Percentiles rank a stretch among this genome's conserved stretches.
Evolutionary conservation across 2,888 invertebrate species (phyloP).

Genomic region (Steromphala cineraria): DNA sequence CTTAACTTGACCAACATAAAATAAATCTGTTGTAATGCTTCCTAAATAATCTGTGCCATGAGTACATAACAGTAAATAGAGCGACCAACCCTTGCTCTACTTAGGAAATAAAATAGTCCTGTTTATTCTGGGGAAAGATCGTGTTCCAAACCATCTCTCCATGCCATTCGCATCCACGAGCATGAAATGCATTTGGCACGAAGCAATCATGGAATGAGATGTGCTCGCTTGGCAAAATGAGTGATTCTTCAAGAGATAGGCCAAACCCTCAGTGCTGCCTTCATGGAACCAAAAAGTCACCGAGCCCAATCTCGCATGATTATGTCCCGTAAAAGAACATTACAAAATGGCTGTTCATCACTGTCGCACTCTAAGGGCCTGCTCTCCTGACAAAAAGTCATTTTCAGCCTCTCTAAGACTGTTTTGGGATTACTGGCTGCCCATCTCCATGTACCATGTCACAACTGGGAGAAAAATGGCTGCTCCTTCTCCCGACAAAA

Average conservation of each 20-base stretch:
- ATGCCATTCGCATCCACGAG: not conserved
- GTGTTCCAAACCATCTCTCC: not conserved
- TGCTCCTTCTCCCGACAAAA: not conserved
- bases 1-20: too few relatives aligned
- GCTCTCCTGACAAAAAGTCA: constrained; percentile 13
- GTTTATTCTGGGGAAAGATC: not conserved
- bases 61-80: not conserved
- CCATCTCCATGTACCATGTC: constrained; percentile 3
- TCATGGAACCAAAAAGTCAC: not conserved
- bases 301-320: not conserved
- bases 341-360: constrained; percentile 8
- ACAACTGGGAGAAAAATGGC: not conserved
- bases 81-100: not conserved
- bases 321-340: constrained; percentile 6
- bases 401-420: constrained; percentile 6
- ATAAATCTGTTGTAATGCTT: too few relatives aligned
- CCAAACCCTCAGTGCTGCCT: too few relatives aligned
- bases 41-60: not conserved
- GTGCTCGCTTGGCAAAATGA: not conserved
- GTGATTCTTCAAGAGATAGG: not conserved
- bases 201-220: not conserved
- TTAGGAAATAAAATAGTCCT: not conserved
- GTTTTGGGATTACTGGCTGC: constrained; percentile 7
- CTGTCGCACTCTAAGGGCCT: not conserved
- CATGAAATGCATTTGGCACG: constrained; percentile 1